Evolutionary conservation across 92 coral and sea anemone species (phyloP).

Genomic region (Porites lobata): DNA sequence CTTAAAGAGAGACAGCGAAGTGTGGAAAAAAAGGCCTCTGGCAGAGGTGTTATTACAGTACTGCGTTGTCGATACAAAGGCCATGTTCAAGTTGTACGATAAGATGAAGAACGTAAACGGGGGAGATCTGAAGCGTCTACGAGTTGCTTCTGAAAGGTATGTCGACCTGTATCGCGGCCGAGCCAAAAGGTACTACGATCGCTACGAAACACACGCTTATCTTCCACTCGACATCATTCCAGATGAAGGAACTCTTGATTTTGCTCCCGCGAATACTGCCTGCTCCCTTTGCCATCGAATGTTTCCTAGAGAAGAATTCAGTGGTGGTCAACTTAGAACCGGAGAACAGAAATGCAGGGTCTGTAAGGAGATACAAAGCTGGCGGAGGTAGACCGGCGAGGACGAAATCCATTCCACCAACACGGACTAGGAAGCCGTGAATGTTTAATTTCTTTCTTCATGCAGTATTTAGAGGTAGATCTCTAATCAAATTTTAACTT

Average conservation of each 20-base stretch:
- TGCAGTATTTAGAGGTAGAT: too few species aligned
- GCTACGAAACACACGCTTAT: conserved; percentile 73
- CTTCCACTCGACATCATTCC: conserved; percentile 86
- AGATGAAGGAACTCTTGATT: conserved; percentile 72
- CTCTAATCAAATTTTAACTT: too few species aligned
- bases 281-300: conserved; percentile 69
- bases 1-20: background rate
- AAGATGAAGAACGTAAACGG: conserved; percentile 73
- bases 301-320: conserved; percentile 76
- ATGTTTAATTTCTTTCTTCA: too few species aligned
- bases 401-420: too few species aligned
- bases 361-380: conserved; percentile 53
- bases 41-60: conserved; percentile 58
- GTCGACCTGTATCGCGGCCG: conserved; percentile 71
- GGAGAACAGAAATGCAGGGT: conserved; percentile 86
- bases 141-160: conserved; percentile 81
- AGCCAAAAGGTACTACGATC: conserved; percentile 45
- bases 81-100: conserved; percentile 72
- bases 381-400: too few species aligned
- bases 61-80: conserved; percentile 76
- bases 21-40: conserved; percentile 78
- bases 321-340: conserved; percentile 57
- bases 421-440: too few species aligned
- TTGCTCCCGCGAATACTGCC: conserved; percentile 61
- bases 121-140: conserved; percentile 62